A percentile compares a stretch with the other conserved stretches of the same genome.
phyloP scores from a whole-genome alignment of 2,888 invertebrate species.

The Leptopterna dolabrata region DNA sequence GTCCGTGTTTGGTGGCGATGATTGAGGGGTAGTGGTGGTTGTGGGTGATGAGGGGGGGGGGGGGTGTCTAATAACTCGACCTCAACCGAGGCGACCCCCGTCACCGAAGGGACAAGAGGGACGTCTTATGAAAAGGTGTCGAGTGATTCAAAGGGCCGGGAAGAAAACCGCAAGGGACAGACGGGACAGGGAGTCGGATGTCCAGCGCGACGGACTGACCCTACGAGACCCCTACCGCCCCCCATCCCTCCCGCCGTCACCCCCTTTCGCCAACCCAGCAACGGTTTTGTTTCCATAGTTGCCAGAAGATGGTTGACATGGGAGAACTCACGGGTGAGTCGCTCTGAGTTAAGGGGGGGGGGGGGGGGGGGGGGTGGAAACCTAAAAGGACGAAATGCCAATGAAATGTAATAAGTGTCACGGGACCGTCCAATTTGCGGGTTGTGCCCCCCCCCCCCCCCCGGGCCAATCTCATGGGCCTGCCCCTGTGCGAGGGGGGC shows the following conservation, averaged over 20 bases:
- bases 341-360: no score
- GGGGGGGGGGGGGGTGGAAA: neutral
- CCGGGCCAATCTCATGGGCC: no score
- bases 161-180: conserved; percentile 22
- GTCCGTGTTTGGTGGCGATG: no score
- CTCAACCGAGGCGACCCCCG: neutral
- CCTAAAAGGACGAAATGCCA: conserved; percentile 52
- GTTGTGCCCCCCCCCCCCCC: conserved; percentile 11
- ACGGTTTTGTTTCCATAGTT: conserved; percentile 1
- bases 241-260: neutral
- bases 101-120: neutral
- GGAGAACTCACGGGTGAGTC: neutral
- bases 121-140: conserved; percentile 46
- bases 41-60: neutral
- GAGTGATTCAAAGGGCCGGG: conserved; percentile 20
- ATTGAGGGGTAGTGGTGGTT: no score
- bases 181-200: neutral
- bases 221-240: neutral
- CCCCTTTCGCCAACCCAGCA: no score
- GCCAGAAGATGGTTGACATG: conserved; percentile 11
- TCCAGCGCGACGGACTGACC: neutral
- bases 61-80: neutral
- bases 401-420: conserved; percentile 61
- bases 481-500: no score
- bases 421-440: conserved; percentile 58